phyloP scores from a whole-genome alignment of 2,888 invertebrate species.

The Spodoptera littoralis region DNA sequence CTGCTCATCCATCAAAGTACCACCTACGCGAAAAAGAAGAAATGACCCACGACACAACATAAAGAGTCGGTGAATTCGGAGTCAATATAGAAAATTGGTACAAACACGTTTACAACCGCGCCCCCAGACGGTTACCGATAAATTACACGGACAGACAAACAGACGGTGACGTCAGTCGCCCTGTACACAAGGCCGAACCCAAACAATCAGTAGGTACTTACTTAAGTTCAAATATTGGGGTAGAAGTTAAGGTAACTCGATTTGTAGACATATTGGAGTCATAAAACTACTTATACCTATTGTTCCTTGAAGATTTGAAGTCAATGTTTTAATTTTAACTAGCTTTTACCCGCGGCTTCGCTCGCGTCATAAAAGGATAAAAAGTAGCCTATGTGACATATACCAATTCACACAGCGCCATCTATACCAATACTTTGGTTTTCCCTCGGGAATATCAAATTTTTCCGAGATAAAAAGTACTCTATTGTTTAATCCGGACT shows the following conservation, averaged over 20 bases:
- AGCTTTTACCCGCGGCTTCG: no score
- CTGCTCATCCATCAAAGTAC: conserved; percentile 5
- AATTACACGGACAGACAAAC: conserved; percentile 41
- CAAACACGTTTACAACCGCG: conserved; percentile 21
- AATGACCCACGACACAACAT: background rate
- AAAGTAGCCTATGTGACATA: no score
- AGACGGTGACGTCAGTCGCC: conserved; percentile 44
- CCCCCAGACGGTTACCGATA: conserved; percentile 42
- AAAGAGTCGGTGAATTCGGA: conserved; percentile 2
- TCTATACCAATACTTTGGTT: no score
- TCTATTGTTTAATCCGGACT: no score
- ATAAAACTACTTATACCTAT: no score
- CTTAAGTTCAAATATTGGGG: conserved; percentile 7
- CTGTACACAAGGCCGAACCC: conserved; percentile 24
- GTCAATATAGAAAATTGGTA: conserved; percentile 37
- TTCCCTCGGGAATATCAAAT: no score
- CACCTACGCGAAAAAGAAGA: background rate
- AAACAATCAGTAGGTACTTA: conserved; percentile 10
- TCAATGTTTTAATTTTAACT: no score
- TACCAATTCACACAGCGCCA: no score
- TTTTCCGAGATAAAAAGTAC: no score
- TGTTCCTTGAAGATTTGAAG: no score
- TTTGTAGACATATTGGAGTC: background rate
- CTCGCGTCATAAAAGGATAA: no score
- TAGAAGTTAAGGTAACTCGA: background rate